A percentile compares a stretch with the other conserved stretches of the same genome.
These are phyloP conservation scores for Heliocidaris tuberculata DNA, from an alignment of 35 echinoderm and acorn worm genomes.

Conservation along the genomic window DNA sequence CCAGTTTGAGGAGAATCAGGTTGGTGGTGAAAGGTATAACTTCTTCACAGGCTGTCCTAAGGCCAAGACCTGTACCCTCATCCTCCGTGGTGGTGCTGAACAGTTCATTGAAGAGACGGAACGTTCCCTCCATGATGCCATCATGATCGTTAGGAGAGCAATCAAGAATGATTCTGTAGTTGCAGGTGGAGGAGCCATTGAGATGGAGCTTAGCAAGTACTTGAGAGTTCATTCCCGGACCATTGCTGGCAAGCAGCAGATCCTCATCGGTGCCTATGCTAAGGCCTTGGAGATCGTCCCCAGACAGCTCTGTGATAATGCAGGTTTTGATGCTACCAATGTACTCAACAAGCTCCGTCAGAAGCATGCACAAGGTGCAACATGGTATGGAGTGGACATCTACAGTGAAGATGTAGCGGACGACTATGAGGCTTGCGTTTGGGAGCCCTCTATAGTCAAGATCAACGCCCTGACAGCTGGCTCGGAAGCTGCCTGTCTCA, in stretches of 20 bases:
- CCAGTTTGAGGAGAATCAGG: conserved; percentile 84
- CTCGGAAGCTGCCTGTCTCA: conserved; percentile 90
- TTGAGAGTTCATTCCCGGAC: conserved; percentile 90
- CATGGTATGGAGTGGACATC: conserved; percentile 97
- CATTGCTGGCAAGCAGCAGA: conserved; percentile 97
- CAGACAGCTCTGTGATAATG: conserved; percentile 95
- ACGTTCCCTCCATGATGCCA: conserved; percentile 96
- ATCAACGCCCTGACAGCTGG: conserved; percentile 97
- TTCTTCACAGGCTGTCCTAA: conserved; percentile 92
- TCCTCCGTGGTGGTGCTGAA: conserved; percentile 91
- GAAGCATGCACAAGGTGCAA: conserved; percentile 99
- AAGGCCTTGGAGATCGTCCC: conserved; percentile 96
- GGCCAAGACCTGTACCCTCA: conserved; percentile 97
- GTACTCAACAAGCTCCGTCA: conserved; percentile 96
- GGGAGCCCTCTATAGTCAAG: conserved; percentile 97
- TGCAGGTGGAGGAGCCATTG: conserved; percentile 98
- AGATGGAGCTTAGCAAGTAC: conserved; percentile 99
- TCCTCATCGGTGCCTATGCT: conserved; percentile 93
- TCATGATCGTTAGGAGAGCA: conserved; percentile 98
- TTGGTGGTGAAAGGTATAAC: conserved; percentile 98
- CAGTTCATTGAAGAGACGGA: conserved; percentile 99
- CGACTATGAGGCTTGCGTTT: conserved; percentile 93
- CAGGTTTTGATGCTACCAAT: conserved; percentile 99
- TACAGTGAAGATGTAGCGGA: conserved; percentile 90
- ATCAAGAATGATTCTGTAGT: conserved; percentile 99